Percentiles rank a stretch among this genome's conserved stretches.
Evolutionary conservation across 2,797 vertebrate species (phyloP).

Genomic region (Pseudocheirus occidentalis): DNA sequence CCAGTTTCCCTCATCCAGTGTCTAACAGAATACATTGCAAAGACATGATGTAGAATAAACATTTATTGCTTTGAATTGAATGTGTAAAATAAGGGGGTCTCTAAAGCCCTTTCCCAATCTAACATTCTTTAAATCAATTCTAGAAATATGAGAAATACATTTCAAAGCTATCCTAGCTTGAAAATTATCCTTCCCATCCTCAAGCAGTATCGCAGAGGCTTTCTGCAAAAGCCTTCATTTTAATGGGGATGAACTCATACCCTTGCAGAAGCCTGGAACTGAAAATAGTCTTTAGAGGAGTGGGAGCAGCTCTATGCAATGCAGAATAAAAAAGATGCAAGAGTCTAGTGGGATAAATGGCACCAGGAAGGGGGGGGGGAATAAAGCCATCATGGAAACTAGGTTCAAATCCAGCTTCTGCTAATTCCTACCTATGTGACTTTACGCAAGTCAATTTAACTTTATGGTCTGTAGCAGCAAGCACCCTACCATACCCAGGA

Average conservation of each 20-base stretch:
- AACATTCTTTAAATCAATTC: neutral
- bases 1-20: neutral
- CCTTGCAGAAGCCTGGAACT: neutral
- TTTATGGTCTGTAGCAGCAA: neutral
- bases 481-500: too few relatives aligned
- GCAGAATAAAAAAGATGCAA: neutral
- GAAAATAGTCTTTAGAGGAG: neutral
- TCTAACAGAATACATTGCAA: neutral
- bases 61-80: neutral
- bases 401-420: neutral
- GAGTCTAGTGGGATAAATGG: neutral
- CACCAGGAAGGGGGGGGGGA: too few relatives aligned
- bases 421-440: neutral
- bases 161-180: neutral
- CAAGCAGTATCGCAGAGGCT: neutral
- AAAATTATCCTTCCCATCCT: neutral
- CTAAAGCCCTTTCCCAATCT: neutral
- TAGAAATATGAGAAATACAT: neutral
- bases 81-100: neutral
- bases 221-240: neutral
- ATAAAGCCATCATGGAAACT: too few relatives aligned
- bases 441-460: neutral
- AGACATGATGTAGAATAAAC: neutral
- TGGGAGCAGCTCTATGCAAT: neutral
- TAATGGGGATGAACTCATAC: neutral